Conservation (phyloP, 2,888 invertebrate genomes). For the Lithophane leautieri region DNA sequence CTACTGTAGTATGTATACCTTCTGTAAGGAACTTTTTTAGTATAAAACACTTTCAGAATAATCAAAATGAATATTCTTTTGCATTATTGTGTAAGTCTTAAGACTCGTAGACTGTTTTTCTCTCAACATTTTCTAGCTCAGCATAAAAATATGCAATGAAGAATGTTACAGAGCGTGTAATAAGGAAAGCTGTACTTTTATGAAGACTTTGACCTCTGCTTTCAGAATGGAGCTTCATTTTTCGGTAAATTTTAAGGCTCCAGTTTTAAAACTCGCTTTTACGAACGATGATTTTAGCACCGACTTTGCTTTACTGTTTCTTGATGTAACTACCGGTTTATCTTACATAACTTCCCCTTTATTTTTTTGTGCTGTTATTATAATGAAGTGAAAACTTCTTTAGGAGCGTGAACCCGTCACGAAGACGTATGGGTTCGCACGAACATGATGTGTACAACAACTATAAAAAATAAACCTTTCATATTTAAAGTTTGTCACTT, state of each 20-base stretch:
- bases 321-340: background rate
- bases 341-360: background rate
- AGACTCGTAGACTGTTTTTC: conserved; percentile 48
- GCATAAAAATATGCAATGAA: conserved; percentile 62
- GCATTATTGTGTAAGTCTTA: conserved; percentile 54
- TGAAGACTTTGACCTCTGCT: conserved; percentile 54
- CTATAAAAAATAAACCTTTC: too few species aligned
- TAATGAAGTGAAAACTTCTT: too few species aligned
- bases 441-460: too few species aligned
- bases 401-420: too few species aligned
- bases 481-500: too few species aligned
- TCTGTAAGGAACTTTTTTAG: conserved; percentile 14
- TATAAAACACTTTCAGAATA: conserved; percentile 48
- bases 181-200: conserved; percentile 61
- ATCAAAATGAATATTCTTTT: conserved; percentile 52
- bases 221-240: conserved; percentile 46
- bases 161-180: conserved; percentile 64
- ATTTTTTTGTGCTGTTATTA: background rate
- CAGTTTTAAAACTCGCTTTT: conserved; percentile 35
- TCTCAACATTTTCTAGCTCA: conserved; percentile 55
- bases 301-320: background rate
- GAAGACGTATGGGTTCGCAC: too few species aligned
- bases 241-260: conserved; percentile 25
- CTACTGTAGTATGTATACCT: background rate
- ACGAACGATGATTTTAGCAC: conserved; percentile 28